Evolutionary conservation across 2,113 vertebrate species (phyloP), one percentile per base, ranked within the genome.

Genomic region (Phalacrocorax aristotelis): DNA sequence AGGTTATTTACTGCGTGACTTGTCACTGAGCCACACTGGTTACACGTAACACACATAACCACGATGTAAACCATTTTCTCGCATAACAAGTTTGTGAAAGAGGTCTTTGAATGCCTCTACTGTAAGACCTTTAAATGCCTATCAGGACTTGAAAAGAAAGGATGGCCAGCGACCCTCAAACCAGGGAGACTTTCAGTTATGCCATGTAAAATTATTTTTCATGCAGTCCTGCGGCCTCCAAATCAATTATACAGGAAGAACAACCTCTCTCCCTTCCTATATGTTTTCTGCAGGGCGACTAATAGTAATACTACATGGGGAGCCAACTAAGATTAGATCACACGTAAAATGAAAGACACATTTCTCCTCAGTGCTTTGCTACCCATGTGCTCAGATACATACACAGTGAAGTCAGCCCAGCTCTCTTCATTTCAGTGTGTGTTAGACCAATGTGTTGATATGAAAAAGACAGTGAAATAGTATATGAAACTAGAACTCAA

Each of bases 381-480:
- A 21, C 6, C 38, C 36, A 17, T 21, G 10, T 72, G 16, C 54
- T 89, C 19, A 18, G 55, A 71, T 25, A 55, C 0, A 0, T 15
- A 46, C 2, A 16, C 5, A 8, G 2, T 21, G 23, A 95, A 84
- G 30, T 54, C 44, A 65, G 40, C 8, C 6, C 30, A 75, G 40
- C 19, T 58, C 13, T 66, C 57, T 68, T 57, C 74, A 88, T 32
- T 71, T 77, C 46, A 49, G 7, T 9, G 7, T 30, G 8, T 23
- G 23, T 49, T 57, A 40, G 34, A 80, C 19, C 2, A 2, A 74
- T 23, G 7, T 15, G 42, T 16, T 79, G 34, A 27, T 34, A 91
- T 22, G n/a, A 49, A 84, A 85, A 93, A 15, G 36, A 79, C 2
- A 83, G 12, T 49, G 22, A 77, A 83, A 71, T 2, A 55, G 7